Evolutionary conservation across 2,113 vertebrate species (phyloP).

Genomic region (Orcinus orca): DNA sequence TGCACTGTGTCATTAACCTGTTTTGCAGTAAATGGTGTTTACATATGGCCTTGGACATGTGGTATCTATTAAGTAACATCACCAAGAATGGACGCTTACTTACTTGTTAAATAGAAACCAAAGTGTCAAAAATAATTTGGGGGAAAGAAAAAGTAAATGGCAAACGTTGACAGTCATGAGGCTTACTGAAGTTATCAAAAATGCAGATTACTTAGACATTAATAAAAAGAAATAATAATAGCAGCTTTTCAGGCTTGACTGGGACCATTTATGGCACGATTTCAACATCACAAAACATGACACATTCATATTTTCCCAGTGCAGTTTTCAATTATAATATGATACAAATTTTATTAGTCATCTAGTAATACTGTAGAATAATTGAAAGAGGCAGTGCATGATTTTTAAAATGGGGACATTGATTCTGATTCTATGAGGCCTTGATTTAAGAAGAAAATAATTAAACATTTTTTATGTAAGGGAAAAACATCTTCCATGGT

Average conservation of each 20-base stretch:
- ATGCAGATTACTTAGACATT: neutral
- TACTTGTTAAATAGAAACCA: neutral
- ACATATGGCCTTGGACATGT: constrained; percentile 48
- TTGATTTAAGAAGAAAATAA: neutral
- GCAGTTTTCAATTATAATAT: constrained; percentile 43
- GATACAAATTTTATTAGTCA: constrained; percentile 33
- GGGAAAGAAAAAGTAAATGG: neutral
- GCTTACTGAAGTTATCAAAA: neutral
- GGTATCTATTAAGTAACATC: constrained; percentile 52
- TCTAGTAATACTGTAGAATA: constrained; percentile 28
- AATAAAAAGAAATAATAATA: constrained; percentile 22
- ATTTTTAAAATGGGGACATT: constrained; percentile 10
- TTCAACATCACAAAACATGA: constrained; percentile 38
- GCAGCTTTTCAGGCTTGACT: constrained; percentile 7
- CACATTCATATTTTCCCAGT: constrained; percentile 41
- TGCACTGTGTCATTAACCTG: constrained; percentile 40
- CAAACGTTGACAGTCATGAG: neutral
- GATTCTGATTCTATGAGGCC: neutral
- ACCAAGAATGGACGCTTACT: neutral
- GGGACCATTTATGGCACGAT: neutral
- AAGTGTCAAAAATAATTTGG: constrained; percentile 26
- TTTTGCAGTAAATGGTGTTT: constrained; percentile 52
- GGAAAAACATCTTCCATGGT: neutral
- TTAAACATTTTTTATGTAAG: neutral
- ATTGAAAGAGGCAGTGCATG: neutral